phyloP scores from a whole-genome alignment of 2,888 invertebrate species.

The Acrobasis consociella region DNA sequence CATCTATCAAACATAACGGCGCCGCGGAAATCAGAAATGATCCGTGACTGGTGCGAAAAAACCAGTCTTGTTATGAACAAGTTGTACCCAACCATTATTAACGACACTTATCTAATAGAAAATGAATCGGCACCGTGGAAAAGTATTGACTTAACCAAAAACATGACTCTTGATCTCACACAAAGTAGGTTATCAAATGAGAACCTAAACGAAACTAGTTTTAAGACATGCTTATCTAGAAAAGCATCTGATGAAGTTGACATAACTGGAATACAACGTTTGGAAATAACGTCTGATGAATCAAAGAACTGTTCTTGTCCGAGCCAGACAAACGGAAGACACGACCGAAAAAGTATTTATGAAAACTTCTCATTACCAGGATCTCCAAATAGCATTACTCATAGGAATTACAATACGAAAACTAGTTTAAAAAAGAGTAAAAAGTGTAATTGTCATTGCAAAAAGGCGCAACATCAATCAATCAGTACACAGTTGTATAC shows the following conservation, averaged over 20 bases:
- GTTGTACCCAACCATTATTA: constrained; percentile 70
- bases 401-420: constrained; percentile 68
- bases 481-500: constrained; percentile 36
- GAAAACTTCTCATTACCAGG: constrained; percentile 74
- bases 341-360: constrained; percentile 52
- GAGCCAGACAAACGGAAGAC: constrained; percentile 24
- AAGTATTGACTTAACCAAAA: constrained; percentile 46
- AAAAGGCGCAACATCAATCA: constrained; percentile 29
- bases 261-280: constrained; percentile 60
- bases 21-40: constrained; percentile 65
- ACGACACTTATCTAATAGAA: constrained; percentile 64
- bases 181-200: constrained; percentile 36
- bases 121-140: constrained; percentile 58
- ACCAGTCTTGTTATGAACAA: constrained; percentile 68
- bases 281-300: constrained; percentile 53
- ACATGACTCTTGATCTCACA: constrained; percentile 55
- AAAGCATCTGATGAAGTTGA: constrained; percentile 44
- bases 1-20: constrained; percentile 46
- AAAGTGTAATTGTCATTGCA: constrained; percentile 39
- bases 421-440: constrained; percentile 58
- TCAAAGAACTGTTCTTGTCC: constrained; percentile 34
- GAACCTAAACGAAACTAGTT: constrained; percentile 52
- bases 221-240: constrained; percentile 62
- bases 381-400: constrained; percentile 66
- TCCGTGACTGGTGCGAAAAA: constrained; percentile 74